Evolutionary conservation across 2,888 invertebrate species (phyloP).

Genomic region (Diarsia brunnea): DNA sequence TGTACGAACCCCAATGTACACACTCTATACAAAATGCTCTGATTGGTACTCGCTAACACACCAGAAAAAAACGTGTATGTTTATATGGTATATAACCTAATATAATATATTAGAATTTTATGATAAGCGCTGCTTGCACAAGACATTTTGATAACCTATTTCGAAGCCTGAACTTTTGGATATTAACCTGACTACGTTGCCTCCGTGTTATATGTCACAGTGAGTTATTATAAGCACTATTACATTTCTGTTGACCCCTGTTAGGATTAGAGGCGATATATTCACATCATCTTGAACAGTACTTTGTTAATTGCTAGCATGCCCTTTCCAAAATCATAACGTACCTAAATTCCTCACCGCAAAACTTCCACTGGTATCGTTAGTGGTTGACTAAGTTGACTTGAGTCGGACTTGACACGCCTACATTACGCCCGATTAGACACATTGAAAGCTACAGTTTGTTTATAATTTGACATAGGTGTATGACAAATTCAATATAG

Average conservation of each 20-base stretch:
- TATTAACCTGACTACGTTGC: conserved; percentile 1
- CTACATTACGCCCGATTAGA: no score
- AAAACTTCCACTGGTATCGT: neutral
- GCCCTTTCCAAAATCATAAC: conserved; percentile 47
- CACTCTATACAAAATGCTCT: neutral
- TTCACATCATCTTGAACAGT: conserved; percentile 1
- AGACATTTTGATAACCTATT: neutral
- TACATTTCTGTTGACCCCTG: conserved; percentile 3
- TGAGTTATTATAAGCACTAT: conserved; percentile 1
- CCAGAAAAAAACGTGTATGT: neutral
- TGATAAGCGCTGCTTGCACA: neutral
- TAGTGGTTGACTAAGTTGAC: no score
- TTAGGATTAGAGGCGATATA: neutral
- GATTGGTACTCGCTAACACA: neutral
- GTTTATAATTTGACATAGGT: no score
- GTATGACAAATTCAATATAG: no score
- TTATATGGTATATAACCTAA: neutral
- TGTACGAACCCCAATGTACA: neutral
- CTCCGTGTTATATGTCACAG: neutral
- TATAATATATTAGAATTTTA: neutral
- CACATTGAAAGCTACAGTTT: no score
- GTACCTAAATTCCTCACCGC: conserved; percentile 22
- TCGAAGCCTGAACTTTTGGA: neutral
- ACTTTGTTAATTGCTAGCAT: conserved; percentile 33
- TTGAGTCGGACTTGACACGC: no score